Percentiles rank a stretch among this genome's conserved stretches.
Conservation (phyloP, 64 coral and sea anemone genomes). For the Pachyseris speciosa region DNA sequence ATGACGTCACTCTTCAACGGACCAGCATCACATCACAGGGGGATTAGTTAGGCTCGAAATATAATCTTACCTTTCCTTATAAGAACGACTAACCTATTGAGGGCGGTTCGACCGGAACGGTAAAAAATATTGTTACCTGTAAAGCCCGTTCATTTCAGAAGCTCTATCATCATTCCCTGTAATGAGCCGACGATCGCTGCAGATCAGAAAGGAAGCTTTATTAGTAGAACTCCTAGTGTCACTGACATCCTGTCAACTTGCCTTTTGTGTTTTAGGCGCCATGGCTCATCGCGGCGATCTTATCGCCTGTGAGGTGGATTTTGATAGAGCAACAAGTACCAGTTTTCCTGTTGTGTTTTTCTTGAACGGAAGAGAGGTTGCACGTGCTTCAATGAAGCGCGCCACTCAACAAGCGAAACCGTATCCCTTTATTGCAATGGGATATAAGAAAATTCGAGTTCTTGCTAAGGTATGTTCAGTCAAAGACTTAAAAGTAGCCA, state of each 20-base stretch:
- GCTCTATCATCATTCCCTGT: no score
- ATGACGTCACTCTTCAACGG: no score
- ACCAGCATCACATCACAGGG: no score
- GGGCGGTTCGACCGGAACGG: no score
- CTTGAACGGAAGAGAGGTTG: background rate
- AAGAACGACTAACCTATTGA: no score
- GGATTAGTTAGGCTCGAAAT: no score
- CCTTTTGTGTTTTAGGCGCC: background rate
- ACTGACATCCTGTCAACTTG: background rate
- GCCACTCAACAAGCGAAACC: background rate
- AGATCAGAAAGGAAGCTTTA: no score
- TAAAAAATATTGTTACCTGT: no score
- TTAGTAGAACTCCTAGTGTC: background rate
- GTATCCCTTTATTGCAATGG: background rate
- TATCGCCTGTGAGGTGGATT: constrained; percentile 18
- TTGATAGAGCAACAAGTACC: background rate
- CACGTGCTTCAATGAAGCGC: background rate
- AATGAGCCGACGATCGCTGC: no score
- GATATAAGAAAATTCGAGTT: background rate
- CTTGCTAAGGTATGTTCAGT: background rate
- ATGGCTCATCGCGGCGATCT: constrained; percentile 19
- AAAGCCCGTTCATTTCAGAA: no score
- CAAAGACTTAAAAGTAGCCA: background rate
- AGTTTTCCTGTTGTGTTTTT: background rate
- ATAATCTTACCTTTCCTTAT: no score